Base-by-base conservation (phyloP, 2,888 invertebrate species). In the Diaperis boleti region DNA sequence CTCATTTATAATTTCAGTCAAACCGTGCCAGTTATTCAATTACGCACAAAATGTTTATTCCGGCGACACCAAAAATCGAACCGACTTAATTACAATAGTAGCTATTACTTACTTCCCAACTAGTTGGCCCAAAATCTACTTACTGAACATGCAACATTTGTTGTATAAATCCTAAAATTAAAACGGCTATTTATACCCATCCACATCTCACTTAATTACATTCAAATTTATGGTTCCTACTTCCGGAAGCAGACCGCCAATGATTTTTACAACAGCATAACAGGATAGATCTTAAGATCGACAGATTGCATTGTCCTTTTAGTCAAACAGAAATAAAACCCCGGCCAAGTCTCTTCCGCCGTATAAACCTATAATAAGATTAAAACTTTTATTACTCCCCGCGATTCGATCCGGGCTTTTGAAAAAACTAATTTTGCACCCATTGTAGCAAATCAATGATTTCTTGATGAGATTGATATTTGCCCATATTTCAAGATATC, bases 181-280 rank as follows among this genome's bases (percentile, higher is more conserved):
- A 17, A 13, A 22, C 3, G 26, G 15, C 17, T 47, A 47, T 47
- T 47, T 47, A 47, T 47, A 47, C 10, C 14, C 20, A 42, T 20
- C 3, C 29, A 8, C 47, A 6, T 15, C 31, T 47, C 29, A 47
- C 47, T 47, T 15, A 47, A 44, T 44, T 44, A 22, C 26, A 13
- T 31, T 6, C 15, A 31, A 31, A 47, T 47, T 47, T 47, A 47
- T 47, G 15, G 47, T 31, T 47, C 31, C 47, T 8, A 29, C 31
- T 47, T 47, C 47, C 47, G 47, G 47, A 5, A 13, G 47, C 29
- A 15, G 26, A 47, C n/a, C 4, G 20, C 20, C 42, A 44, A 13
- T 11, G 13, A 44, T 44, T 22, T 10, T 44, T 41, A n/a, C n/a
- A n/a, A n/a, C n/a, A n/a, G n/a, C 8, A 41, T 17, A 15, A 41